phyloP scores from a whole-genome alignment of 2,888 invertebrate genomes.

The Colletes collaris region DNA sequence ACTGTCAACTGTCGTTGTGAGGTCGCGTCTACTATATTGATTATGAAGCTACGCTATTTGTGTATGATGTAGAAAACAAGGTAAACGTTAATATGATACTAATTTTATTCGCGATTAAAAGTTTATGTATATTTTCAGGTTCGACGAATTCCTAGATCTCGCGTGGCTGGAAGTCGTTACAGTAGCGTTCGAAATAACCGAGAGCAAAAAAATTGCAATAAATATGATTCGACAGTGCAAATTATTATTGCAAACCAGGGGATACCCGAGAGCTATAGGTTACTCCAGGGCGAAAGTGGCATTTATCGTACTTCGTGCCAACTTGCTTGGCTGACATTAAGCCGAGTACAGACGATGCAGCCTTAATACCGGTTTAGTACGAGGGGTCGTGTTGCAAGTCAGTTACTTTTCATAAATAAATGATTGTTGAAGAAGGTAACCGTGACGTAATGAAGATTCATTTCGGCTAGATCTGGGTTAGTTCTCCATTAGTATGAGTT shows the following conservation, averaged over 20 bases:
- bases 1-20: neutral
- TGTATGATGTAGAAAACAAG: neutral
- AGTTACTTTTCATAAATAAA: constrained; percentile 45
- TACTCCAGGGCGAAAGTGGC: constrained; percentile 62
- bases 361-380: constrained; percentile 59
- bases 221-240: constrained; percentile 27
- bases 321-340: constrained; percentile 60
- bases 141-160: too few species aligned
- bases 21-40: neutral
- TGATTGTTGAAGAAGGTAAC: constrained; percentile 37
- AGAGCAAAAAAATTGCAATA: neutral
- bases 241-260: constrained; percentile 32
- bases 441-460: constrained; percentile 24
- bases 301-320: constrained; percentile 63
- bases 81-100: too few species aligned
- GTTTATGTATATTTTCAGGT: too few species aligned
- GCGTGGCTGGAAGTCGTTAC: too few species aligned
- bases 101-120: too few species aligned
- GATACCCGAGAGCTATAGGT: constrained; percentile 41
- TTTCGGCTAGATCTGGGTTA: constrained; percentile 1
- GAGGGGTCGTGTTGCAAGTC: constrained; percentile 32
- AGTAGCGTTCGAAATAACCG: too few species aligned
- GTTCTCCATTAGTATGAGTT: neutral
- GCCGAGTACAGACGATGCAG: constrained; percentile 55
- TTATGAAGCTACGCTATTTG: neutral